Evolutionary conservation across 2,113 vertebrate genomes (phyloP).

Genomic region (Geococcyx californianus): DNA sequence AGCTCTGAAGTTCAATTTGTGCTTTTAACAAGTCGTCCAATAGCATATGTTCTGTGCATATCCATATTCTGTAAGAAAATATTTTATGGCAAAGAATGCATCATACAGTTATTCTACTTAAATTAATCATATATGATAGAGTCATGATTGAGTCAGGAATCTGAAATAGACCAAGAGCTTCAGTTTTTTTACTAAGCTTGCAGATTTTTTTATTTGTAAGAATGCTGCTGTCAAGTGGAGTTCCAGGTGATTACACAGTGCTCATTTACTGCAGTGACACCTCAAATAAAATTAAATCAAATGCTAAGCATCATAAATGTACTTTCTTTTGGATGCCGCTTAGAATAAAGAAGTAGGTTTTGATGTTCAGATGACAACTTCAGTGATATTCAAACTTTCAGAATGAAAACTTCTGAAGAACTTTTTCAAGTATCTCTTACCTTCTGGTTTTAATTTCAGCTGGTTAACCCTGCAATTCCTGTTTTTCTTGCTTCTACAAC

Average conservation of each 20-base stretch:
- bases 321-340: background rate
- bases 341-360: background rate
- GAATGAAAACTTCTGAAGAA: background rate
- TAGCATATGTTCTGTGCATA: background rate
- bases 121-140: background rate
- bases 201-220: background rate
- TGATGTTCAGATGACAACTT: background rate
- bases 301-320: background rate
- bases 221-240: background rate
- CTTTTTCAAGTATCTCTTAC: background rate
- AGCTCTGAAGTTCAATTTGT: background rate
- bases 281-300: background rate
- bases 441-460: background rate
- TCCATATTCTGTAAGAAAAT: conserved; percentile 25
- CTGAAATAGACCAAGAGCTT: background rate
- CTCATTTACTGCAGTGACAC: background rate
- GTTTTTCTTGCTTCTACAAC: background rate
- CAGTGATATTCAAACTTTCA: background rate
- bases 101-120: background rate
- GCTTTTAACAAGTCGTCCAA: background rate
- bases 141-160: background rate
- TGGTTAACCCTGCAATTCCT: background rate
- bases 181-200: background rate
- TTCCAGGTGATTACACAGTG: background rate
- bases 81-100: background rate